Conservation (phyloP, 2,888 invertebrate species). For the Zaprionus bogoriensis region DNA sequence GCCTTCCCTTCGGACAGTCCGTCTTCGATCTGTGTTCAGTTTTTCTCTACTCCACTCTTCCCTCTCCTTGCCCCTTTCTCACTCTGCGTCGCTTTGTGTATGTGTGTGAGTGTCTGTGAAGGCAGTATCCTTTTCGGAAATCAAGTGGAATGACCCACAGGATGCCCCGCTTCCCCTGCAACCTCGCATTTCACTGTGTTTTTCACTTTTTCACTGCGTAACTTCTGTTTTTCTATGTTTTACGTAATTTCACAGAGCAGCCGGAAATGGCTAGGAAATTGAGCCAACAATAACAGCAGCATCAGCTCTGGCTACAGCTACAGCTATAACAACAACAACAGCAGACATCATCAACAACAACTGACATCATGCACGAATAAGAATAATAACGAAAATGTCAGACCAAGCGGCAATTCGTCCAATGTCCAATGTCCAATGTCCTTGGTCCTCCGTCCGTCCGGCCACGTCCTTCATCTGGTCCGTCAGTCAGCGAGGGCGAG, state of each 20-base stretch:
- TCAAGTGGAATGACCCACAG: constrained; percentile 80
- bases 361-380: constrained; percentile 68
- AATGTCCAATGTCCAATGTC: constrained; percentile 11
- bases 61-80: not conserved
- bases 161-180: constrained; percentile 28
- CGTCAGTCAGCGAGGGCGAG: constrained; percentile 38
- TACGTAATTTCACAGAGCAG: constrained; percentile 69
- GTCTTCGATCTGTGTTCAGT: constrained; percentile 45
- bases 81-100: not conserved
- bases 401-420: constrained; percentile 59
- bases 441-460: constrained; percentile 2
- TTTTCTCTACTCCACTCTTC: no score
- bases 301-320: constrained; percentile 11
- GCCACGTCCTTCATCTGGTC: constrained; percentile 6
- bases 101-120: constrained; percentile 23
- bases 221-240: constrained; percentile 75
- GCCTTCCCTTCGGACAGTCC: not conserved
- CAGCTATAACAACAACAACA: constrained; percentile 13
- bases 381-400: constrained; percentile 75
- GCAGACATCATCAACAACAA: constrained; percentile 31
- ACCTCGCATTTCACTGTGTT: not conserved
- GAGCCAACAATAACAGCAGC: constrained; percentile 72
- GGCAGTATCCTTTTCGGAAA: constrained; percentile 73
- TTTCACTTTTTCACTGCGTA: constrained; percentile 30
- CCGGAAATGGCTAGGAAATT: constrained; percentile 78